A percentile compares a stretch with the other conserved stretches of the same genome.
Conservation (phyloP, 2,888 invertebrate genomes). For the Enchytraeus crypticus region DNA sequence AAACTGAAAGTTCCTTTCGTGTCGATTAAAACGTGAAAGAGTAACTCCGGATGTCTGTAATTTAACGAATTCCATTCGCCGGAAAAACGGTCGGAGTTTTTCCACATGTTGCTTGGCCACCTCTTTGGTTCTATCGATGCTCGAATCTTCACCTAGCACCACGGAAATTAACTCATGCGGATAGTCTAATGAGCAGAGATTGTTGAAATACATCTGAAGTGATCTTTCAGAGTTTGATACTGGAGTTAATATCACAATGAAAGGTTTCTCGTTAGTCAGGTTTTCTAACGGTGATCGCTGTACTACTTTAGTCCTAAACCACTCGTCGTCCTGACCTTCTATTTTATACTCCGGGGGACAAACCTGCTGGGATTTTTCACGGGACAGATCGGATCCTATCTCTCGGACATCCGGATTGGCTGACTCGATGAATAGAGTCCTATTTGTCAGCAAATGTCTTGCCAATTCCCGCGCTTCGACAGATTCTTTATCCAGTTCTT, state of each 20-base stretch:
- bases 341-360: not conserved
- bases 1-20: slow-evolving; percentile 30
- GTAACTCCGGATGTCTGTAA: slow-evolving; percentile 4
- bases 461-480: no score
- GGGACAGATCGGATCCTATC: no score
- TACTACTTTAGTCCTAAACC: not conserved
- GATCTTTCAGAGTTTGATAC: slow-evolving; percentile 33
- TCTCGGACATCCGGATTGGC: no score
- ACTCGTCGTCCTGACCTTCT: not conserved
- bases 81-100: slow-evolving; percentile 29
- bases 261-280: not conserved
- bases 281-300: not conserved
- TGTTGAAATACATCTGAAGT: slow-evolving; percentile 29
- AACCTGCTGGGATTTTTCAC: no score
- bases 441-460: no score
- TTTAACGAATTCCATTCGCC: slow-evolving; percentile 30
- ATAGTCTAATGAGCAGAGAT: slow-evolving; percentile 34
- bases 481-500: no score
- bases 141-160: slow-evolving; percentile 41
- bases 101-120: slow-evolving; percentile 28
- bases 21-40: slow-evolving; percentile 15
- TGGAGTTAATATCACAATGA: slow-evolving; percentile 36
- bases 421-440: no score
- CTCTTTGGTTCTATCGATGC: slow-evolving; percentile 33
- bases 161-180: slow-evolving; percentile 37